Evolutionary conservation across 2,797 vertebrate genomes (phyloP).

Genomic region (Spatula clypeata): DNA sequence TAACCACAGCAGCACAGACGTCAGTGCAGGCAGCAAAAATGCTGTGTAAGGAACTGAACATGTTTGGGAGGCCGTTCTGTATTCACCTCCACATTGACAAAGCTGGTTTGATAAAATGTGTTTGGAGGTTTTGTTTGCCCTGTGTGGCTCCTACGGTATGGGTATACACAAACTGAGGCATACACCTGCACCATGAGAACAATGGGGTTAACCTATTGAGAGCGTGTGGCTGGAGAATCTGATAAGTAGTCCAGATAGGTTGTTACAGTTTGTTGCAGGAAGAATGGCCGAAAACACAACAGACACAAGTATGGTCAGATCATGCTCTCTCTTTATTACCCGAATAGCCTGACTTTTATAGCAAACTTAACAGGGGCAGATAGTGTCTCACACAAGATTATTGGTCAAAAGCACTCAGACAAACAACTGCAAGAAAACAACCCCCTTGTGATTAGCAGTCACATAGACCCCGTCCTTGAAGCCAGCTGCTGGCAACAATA

Average conservation of each 20-base stretch:
- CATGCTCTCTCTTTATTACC: no score
- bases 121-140: not conserved
- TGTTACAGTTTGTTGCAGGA: not conserved
- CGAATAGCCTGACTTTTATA: no score
- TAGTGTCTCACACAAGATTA: no score
- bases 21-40: not conserved
- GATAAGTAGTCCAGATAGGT: not conserved
- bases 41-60: not conserved
- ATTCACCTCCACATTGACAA: not conserved
- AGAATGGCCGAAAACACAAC: no score
- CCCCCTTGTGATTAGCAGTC: no score
- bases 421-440: no score
- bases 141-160: not conserved
- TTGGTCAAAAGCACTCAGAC: no score
- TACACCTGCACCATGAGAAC: not conserved
- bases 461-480: no score
- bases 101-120: not conserved
- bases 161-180: not conserved
- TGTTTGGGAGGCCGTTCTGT: not conserved
- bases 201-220: not conserved
- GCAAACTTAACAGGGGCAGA: no score
- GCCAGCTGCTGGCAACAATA: no score
- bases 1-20: not conserved
- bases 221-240: not conserved
- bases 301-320: no score